Evolutionary conservation across 1,140 invertebrate genomes (phyloP).

Genomic region (Nymphalis io): DNA sequence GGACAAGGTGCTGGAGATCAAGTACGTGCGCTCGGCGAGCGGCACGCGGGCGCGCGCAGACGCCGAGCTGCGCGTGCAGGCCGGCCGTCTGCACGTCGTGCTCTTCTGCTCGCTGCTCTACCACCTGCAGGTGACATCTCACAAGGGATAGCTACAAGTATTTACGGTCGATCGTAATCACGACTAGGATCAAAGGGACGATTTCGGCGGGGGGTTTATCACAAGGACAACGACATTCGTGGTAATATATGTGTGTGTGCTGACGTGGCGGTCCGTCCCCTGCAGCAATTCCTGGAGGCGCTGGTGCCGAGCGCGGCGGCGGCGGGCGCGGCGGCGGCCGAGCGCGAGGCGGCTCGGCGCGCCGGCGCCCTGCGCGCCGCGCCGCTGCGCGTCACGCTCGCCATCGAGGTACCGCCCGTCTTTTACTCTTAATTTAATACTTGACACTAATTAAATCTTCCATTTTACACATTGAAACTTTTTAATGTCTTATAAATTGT

Average conservation of each 20-base stretch:
- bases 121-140: conserved; percentile 82
- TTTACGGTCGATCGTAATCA: too few relatives aligned
- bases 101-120: conserved; percentile 87
- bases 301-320: conserved; percentile 74
- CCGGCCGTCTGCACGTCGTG: conserved; percentile 87
- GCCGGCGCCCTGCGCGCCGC: conserved; percentile 82
- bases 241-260: too few relatives aligned
- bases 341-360: conserved; percentile 56
- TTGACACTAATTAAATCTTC: neutral
- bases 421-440: neutral
- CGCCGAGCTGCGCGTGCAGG: conserved; percentile 85
- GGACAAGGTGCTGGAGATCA: conserved; percentile 89
- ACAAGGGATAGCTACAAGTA: neutral
- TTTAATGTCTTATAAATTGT: neutral
- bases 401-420: conserved; percentile 84
- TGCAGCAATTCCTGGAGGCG: conserved; percentile 85
- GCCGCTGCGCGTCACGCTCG: conserved; percentile 85
- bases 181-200: too few relatives aligned
- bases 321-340: conserved; percentile 60
- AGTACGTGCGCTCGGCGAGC: conserved; percentile 85
- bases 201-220: too few relatives aligned
- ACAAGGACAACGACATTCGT: too few relatives aligned
- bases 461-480: neutral
- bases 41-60: conserved; percentile 72
- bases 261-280: too few relatives aligned